Conservation (phyloP, 2,888 invertebrate species). For the Reticulitermes lucifugus region DNA sequence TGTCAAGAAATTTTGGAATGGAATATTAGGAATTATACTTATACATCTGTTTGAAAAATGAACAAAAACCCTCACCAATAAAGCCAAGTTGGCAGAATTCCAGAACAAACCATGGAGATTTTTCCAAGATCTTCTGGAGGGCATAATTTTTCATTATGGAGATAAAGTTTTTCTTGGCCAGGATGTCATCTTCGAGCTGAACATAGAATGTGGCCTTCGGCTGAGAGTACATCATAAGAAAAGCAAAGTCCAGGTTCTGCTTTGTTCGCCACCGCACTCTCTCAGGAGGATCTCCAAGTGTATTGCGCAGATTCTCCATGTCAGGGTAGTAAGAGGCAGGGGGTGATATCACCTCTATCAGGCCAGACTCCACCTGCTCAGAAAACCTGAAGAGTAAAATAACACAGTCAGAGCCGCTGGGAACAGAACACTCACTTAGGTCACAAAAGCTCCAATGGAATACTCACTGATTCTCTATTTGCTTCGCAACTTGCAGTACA, state of each 20-base stretch:
- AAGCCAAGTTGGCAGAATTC: slow-evolving; percentile 96
- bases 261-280: slow-evolving; percentile 93
- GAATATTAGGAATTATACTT: no score
- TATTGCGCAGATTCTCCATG: slow-evolving; percentile 78
- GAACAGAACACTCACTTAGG: no score
- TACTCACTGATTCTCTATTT: slow-evolving; percentile 80
- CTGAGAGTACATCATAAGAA: slow-evolving; percentile 93
- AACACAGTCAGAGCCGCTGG: no score
- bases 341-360: slow-evolving; percentile 92
- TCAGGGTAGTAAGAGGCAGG: slow-evolving; percentile 89
- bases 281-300: slow-evolving; percentile 87
- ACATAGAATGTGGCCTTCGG: slow-evolving; percentile 90
- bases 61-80: slow-evolving; percentile 73
- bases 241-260: slow-evolving; percentile 94
- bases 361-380: slow-evolving; percentile 78
- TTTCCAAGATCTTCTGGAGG: slow-evolving; percentile 77
- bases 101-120: slow-evolving; percentile 88
- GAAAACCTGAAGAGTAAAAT: slow-evolving; percentile 72
- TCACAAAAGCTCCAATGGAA: neutral
- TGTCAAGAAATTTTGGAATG: no score
- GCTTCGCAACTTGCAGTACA: slow-evolving; percentile 78
- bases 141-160: slow-evolving; percentile 88
- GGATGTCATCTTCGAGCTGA: slow-evolving; percentile 94
- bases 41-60: neutral
- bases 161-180: slow-evolving; percentile 87